A percentile compares a stretch with the other conserved stretches of the same genome.
phyloP scores from a whole-genome alignment of 1,140 invertebrate species.

The Coelopa frigida region DNA sequence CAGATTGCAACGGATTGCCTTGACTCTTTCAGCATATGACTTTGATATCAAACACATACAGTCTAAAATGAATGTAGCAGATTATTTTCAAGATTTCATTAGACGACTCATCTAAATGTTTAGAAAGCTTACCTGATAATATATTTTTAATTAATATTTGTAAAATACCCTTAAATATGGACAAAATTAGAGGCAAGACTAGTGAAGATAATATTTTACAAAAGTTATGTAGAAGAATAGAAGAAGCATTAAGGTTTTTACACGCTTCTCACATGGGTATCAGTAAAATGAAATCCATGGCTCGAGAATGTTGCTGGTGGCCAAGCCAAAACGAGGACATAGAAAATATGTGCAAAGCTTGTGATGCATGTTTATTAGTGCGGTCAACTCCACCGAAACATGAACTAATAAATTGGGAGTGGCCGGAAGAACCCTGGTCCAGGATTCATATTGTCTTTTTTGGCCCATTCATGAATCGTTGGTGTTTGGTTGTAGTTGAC shows the following conservation, averaged over 20 bases:
- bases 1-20: constrained; percentile 30
- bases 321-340: no score
- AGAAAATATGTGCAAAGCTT: no score
- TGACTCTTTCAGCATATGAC: constrained; percentile 21
- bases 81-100: constrained; percentile 14
- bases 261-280: constrained; percentile 10
- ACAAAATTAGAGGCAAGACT: background rate
- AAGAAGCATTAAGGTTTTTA: background rate
- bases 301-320: no score
- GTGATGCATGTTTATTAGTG: no score
- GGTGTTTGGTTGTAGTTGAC: constrained; percentile 4
- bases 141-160: no score
- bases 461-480: constrained; percentile 7
- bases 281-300: no score
- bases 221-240: background rate
- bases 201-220: background rate
- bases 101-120: background rate
- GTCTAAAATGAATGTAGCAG: constrained; percentile 19
- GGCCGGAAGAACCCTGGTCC: background rate
- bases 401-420: no score
- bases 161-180: no score
- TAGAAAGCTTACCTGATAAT: background rate
- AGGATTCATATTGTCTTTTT: constrained; percentile 10
- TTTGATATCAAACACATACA: constrained; percentile 20
- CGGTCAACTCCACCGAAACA: no score